phyloP scores from a whole-genome alignment of 2,888 invertebrate species.

The Morpho achilles region DNA sequence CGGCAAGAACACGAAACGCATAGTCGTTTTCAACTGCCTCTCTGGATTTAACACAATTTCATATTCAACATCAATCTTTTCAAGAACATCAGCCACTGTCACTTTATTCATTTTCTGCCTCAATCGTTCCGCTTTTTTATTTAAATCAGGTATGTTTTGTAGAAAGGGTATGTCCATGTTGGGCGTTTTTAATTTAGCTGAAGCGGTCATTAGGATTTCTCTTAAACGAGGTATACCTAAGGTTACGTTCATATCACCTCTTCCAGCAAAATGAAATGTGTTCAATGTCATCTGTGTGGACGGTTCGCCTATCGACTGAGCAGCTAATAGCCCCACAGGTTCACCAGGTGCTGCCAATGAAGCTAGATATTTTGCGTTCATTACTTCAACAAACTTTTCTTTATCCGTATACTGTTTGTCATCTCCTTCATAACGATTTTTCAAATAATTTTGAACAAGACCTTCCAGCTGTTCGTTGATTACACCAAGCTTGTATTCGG shows the following conservation, averaged over 20 bases:
- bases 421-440: slow-evolving; percentile 52
- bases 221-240: slow-evolving; percentile 98
- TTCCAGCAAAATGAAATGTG: slow-evolving; percentile 99
- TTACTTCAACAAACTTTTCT: slow-evolving; percentile 81
- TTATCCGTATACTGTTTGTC: slow-evolving; percentile 54
- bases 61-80: slow-evolving; percentile 82
- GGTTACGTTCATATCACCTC: slow-evolving; percentile 99
- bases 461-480: slow-evolving; percentile 89
- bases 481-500: slow-evolving; percentile 89
- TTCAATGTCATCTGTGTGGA: slow-evolving; percentile 99
- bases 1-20: slow-evolving; percentile 87
- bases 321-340: slow-evolving; percentile 96
- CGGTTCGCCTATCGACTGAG: slow-evolving; percentile 99
- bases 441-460: slow-evolving; percentile 81
- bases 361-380: slow-evolving; percentile 87
- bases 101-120: slow-evolving; percentile 87
- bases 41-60: slow-evolving; percentile 76
- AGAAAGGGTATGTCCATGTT: slow-evolving; percentile 95
- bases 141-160: slow-evolving; percentile 57
- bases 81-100: slow-evolving; percentile 87
- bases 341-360: slow-evolving; percentile 94
- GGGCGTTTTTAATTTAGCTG: slow-evolving; percentile 96
- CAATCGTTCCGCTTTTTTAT: slow-evolving; percentile 83
- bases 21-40: slow-evolving; percentile 81
- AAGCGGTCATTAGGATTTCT: slow-evolving; percentile 98